A percentile compares a stretch with the other conserved stretches of the same genome.
Conservation (phyloP, 2,797 vertebrate genomes). For the Telmatherina bonti region DNA sequence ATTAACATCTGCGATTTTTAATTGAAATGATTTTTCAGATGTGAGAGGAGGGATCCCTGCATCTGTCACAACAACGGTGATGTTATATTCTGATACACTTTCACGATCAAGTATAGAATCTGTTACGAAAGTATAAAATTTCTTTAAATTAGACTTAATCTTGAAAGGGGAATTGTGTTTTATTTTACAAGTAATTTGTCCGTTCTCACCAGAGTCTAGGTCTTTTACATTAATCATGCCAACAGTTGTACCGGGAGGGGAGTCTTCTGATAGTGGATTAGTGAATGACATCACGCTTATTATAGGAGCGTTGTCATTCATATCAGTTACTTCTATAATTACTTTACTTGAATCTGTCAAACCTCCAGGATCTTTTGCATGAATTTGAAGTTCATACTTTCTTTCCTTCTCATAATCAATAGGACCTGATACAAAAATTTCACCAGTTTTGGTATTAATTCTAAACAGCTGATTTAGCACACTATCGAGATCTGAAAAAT, state of each 20-base stretch:
- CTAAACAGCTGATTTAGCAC: neutral
- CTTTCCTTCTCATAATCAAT: constrained; percentile 69
- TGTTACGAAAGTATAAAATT: constrained; percentile 74
- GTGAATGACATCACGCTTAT: constrained; percentile 69
- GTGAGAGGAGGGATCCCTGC: constrained; percentile 66
- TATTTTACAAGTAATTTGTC: constrained; percentile 58
- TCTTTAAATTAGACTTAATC: constrained; percentile 63
- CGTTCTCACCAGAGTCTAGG: constrained; percentile 60
- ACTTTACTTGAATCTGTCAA: constrained; percentile 63
- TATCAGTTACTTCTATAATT: too few relatives aligned
- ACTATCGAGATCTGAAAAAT: constrained; percentile 47
- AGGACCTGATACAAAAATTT: neutral
- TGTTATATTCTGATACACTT: constrained; percentile 65
- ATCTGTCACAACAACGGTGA: constrained; percentile 69
- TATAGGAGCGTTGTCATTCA: constrained; percentile 63
- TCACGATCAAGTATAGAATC: constrained; percentile 70
- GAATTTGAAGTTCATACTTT: constrained; percentile 56
- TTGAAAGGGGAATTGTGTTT: constrained; percentile 67
- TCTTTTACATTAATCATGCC: constrained; percentile 72
- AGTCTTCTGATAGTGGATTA: constrained; percentile 65
- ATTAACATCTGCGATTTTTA: constrained; percentile 76
- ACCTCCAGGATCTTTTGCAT: constrained; percentile 69
- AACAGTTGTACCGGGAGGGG: constrained; percentile 63
- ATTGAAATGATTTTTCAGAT: constrained; percentile 36
- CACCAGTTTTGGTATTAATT: neutral